Conservation (phyloP, 2,797 vertebrate species). For the Bradypodion pumilum region DNA sequence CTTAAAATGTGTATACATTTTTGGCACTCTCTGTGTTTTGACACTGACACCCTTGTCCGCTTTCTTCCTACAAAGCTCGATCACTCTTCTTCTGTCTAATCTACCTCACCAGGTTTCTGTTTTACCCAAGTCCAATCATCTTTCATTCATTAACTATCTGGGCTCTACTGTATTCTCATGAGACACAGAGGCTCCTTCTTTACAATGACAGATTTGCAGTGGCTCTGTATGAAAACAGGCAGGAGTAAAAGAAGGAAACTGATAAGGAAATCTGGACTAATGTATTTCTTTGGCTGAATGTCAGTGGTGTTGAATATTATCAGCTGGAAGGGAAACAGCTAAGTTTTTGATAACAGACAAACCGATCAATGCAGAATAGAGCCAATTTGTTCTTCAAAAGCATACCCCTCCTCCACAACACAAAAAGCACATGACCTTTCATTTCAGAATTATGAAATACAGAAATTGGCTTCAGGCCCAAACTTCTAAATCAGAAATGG, state of each 20-base stretch:
- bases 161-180: fast-evolving
- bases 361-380: not conserved
- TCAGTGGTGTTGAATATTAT: slow-evolving; percentile 31
- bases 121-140: not conserved
- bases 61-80: not conserved
- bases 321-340: slow-evolving; percentile 4
- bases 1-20: too few species aligned
- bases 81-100: not conserved
- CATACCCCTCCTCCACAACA: not conserved
- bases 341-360: not conserved
- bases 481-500: not conserved
- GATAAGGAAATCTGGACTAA: not conserved
- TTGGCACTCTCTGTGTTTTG: too few species aligned
- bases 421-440: not conserved
- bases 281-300: not conserved
- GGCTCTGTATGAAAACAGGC: not conserved
- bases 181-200: not conserved
- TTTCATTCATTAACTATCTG: not conserved
- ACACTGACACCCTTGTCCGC: too few species aligned
- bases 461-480: not conserved
- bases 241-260: slow-evolving; percentile 13
- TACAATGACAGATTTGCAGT: not conserved
- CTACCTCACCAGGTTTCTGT: not conserved
- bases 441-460: not conserved
- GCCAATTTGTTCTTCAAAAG: not conserved